Percentiles rank a stretch among this genome's conserved stretches.
Conservation (phyloP, 2,797 vertebrate genomes). For the Tokudaia muenninki region DNA sequence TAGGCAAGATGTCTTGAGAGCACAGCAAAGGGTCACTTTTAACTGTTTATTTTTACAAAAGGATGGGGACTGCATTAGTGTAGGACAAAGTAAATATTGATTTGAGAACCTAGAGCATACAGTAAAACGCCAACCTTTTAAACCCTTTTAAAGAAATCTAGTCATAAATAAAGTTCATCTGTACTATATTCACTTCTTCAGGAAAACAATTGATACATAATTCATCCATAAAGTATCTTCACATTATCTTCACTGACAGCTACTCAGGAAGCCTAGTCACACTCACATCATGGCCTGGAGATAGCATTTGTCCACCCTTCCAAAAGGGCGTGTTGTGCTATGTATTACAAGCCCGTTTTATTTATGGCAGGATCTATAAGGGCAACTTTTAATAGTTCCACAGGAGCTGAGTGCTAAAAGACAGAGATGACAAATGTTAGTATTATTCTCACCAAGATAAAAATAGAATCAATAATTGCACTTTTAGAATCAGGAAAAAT, state of each 20-base stretch:
- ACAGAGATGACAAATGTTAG: conserved; percentile 88
- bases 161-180: conserved; percentile 90
- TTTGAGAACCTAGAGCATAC: conserved; percentile 88
- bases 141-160: conserved; percentile 91
- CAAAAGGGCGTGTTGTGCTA: conserved; percentile 72
- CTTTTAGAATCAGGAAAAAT: conserved; percentile 86
- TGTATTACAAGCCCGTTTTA: conserved; percentile 79
- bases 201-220: conserved; percentile 90
- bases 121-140: conserved; percentile 89
- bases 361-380: conserved; percentile 86
- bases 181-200: conserved; percentile 83
- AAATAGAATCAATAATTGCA: conserved; percentile 90
- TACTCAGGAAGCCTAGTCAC: conserved; percentile 78
- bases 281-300: conserved; percentile 36
- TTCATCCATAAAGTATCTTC: conserved; percentile 87
- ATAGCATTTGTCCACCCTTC: conserved; percentile 78
- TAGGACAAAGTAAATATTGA: conserved; percentile 93
- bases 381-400: conserved; percentile 84
- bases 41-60: conserved; percentile 91
- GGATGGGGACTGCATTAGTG: conserved; percentile 89
- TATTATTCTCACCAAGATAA: conserved; percentile 86
- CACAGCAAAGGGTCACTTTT: conserved; percentile 88
- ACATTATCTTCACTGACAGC: conserved; percentile 79
- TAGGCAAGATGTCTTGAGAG: conserved; percentile 54
- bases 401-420: conserved; percentile 83